Base-by-base conservation (phyloP, 2,888 invertebrate genomes). In the Ennomos fuscantarius region DNA sequence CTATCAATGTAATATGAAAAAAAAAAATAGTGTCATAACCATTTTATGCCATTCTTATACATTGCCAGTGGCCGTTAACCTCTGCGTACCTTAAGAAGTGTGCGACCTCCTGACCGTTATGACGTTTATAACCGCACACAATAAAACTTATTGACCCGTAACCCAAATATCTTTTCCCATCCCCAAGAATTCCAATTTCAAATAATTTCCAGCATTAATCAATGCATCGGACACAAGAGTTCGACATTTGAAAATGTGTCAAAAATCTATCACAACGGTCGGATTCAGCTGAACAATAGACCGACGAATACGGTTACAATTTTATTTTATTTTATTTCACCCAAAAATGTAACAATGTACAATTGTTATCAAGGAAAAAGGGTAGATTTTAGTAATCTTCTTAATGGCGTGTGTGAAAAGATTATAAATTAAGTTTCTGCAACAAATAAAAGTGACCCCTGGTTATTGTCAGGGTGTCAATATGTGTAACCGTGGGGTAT, bases 341-440 rank as follows among this genome's bases (percentile, higher is more conserved):
- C 70, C 75, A 78, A 87, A 87, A 88, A 86, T 84, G 87, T 86
- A 86, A 90, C 91, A 92, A 90, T 89, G 83, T 86, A 75, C 89
- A 83, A 92, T 89, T 89, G 90, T 89, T 87, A 84, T 84, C 81
- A 84, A 79, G 83, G 83, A 79, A 89, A 91, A 92, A 92, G 91
- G 92, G 92, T 91, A 89, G 86, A 86, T 87, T 87, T 87, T 85
- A 72, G 90, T 92, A 92, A 92, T 91, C 92, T 92, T 84, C 92
- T 91, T 92, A 91, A 92, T 91, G 89, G 91, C 82, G 84, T 90
- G 89, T 91, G 90, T 91, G 90, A 92, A 91, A 89, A 93, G 93
- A 93, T 93, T 93, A 92, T 92, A 92, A 92, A 91, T 92, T 92
- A 92, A 92, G 91, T 92, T 91, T 90, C 87, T 87, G 88, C 84